A percentile compares a stretch with the other conserved stretches of the same genome.
Evolutionary conservation across 2,888 invertebrate genomes (phyloP).

Genomic region (Drosophila antonietae): DNA sequence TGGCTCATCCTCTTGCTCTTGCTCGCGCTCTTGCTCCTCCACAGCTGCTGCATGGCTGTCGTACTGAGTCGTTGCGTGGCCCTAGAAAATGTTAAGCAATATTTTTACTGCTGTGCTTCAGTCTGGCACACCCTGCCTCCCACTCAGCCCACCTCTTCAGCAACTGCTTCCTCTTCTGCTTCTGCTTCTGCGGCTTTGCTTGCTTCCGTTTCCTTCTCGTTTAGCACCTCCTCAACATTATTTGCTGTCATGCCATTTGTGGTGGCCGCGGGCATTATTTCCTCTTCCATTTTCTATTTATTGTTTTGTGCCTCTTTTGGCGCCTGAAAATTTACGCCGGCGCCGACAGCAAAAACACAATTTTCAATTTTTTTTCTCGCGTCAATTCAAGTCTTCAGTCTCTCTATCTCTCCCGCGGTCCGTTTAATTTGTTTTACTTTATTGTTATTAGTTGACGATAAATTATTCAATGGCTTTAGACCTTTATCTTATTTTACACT

Average conservation of each 20-base stretch:
- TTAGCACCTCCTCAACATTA: conserved; percentile 11
- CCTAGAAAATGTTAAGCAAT: conserved; percentile 48
- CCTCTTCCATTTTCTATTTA: conserved; percentile 50
- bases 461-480: not conserved
- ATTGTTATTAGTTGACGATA: not conserved
- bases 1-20: not conserved
- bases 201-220: conserved; percentile 7
- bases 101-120: conserved; percentile 17
- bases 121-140: conserved; percentile 4
- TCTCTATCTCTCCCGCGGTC: not conserved
- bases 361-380: not conserved
- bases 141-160: conserved; percentile 53
- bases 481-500: not conserved
- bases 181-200: conserved; percentile 8
- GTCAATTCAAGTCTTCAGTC: conserved; percentile 10
- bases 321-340: conserved; percentile 48
- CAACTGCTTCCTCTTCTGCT: conserved; percentile 22
- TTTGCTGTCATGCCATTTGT: conserved; percentile 48
- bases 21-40: not conserved
- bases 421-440: not conserved
- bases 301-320: conserved; percentile 41
- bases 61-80: conserved; percentile 19
- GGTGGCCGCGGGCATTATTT: conserved; percentile 45
- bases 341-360: conserved; percentile 14
- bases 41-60: conserved; percentile 2